Evolutionary conservation across 2,113 vertebrate genomes (phyloP).

Genomic region (Athene cunicularia): DNA sequence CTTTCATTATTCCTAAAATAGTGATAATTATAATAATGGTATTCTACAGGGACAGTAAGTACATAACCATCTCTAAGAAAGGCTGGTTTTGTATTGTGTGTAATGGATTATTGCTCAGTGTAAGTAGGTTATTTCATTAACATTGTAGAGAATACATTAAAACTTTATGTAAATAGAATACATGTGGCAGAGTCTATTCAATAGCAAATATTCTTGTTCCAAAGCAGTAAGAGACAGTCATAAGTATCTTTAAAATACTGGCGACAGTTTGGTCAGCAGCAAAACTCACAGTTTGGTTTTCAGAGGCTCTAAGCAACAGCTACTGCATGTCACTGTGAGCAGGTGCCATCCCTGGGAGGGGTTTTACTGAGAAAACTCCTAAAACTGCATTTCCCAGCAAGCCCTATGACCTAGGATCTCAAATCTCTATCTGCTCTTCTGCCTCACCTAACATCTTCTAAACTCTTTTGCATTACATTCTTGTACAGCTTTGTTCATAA

Average conservation of each 20-base stretch:
- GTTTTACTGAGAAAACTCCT: background rate
- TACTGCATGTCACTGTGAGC: fast-evolving
- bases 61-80: background rate
- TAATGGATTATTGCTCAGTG: background rate
- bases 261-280: background rate
- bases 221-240: background rate
- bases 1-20: background rate
- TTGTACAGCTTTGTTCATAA: background rate
- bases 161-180: background rate
- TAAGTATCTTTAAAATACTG: background rate
- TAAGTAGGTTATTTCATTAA: background rate
- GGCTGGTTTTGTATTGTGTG: background rate
- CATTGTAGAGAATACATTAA: background rate
- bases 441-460: background rate
- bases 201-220: background rate
- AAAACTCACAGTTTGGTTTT: background rate
- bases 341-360: background rate
- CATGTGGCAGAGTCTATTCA: background rate
- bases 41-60: background rate
- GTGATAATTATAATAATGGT: background rate
- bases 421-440: background rate
- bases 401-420: background rate
- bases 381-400: background rate
- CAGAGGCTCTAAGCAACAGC: fast-evolving
- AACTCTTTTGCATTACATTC: background rate